These are phyloP conservation scores for Chrysotoxum bicinctum DNA, from an alignment of 2,888 invertebrate species.

Conservation along the genomic window DNA sequence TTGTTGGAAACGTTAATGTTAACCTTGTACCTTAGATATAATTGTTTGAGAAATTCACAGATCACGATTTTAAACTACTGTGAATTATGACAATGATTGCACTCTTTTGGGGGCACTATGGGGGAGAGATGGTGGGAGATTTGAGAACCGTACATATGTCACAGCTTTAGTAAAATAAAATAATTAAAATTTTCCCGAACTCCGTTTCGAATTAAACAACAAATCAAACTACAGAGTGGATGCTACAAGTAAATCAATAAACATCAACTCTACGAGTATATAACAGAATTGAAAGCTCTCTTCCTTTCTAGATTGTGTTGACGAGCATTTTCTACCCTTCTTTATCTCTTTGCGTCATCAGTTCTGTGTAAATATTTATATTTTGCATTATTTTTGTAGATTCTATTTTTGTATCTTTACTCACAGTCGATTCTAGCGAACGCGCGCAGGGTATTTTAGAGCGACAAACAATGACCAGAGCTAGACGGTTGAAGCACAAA, in stretches of 20 bases:
- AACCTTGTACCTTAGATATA: background rate
- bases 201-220: constrained; percentile 27
- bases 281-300: background rate
- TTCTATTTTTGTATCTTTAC: constrained; percentile 51
- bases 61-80: background rate
- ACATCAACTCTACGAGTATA: background rate
- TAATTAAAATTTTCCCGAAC: background rate
- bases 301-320: constrained; percentile 14
- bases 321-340: background rate
- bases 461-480: background rate
- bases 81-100: background rate
- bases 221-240: constrained; percentile 15
- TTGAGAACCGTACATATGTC: background rate
- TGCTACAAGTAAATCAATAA: background rate
- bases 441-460: constrained; percentile 13
- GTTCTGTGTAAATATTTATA: constrained; percentile 44
- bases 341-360: constrained; percentile 54
- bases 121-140: background rate
- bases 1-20: background rate
- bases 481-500: background rate
- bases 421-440: constrained; percentile 19
- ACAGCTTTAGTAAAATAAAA: background rate
- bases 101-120: background rate
- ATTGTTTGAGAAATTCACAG: background rate
- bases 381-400: constrained; percentile 19